Base-by-base conservation (phyloP, 2,888 invertebrate species). In the Peribatodes rhomboidaria region DNA sequence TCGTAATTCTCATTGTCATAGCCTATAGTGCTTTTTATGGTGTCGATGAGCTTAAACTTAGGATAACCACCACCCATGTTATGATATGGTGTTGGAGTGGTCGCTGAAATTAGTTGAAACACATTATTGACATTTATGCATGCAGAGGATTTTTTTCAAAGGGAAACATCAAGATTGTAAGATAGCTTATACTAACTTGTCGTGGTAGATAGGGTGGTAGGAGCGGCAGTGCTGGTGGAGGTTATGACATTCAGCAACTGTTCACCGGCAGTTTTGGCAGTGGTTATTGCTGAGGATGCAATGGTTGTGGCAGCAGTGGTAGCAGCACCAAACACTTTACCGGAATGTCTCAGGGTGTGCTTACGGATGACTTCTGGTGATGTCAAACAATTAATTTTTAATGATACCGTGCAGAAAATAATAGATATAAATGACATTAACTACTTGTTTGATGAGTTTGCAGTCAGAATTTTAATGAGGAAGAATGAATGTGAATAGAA, bases 271-370 rank as follows among this genome's bases (percentile, higher is more conserved):
- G 82, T 80, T 82, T 90, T 93, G 71, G 85, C 88, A 64, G 93
- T 82, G 47, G 89, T 89, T 56, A 90, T 83, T 50, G 92, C 87
- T 49, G 93, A 87, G 64, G 94, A 87, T 66, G 94, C 93, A 55
- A 94, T 82, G 54, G 93, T 88, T 68, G 94, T 88, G 55, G 94
- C 93, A 42, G 94, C 92, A 54, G 94, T 94, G 57, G 94, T 90
- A 62, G 93, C 87, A 77, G 95, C 94, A 72, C 95, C 94, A 57
- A 95, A 94, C 50, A 95, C 95, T 75, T 95, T 95, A 68, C 96
- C 96, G 63, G 96, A 96, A 87, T 97, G 96, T 77, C 96, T 95
- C 80, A 96, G 85, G 57, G 96, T 95, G 85, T 97, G 97, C 78
- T 95, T 95, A 71, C 96, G 95, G 83, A 97, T 92, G 77, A 92